Base-by-base conservation (phyloP, 92 coral and sea anemone genomes). In the Actinostola sp. region DNA sequence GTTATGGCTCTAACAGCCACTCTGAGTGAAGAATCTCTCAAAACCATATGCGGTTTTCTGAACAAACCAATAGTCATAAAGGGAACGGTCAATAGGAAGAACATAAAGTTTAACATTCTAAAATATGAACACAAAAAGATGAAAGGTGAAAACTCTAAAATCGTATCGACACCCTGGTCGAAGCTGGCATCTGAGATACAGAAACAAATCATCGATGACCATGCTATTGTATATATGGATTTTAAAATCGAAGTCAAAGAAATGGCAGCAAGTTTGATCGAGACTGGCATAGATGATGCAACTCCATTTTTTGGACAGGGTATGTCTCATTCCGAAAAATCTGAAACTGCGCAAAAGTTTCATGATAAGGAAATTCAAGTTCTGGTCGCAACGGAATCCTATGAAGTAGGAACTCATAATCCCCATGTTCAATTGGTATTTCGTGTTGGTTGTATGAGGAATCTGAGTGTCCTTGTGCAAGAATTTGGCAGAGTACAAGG, bases 1-100 rank as follows among this genome's bases (percentile, higher is more conserved):
- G 42, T 77, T 1, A 83, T 83, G 84, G 88, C 79, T 14, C 44
- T 83, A 24, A 77, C 84, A 46, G 79, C 88, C 8, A 62, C 88
- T 9, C 26, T 83, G 0, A 34, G 51, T 26, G 67, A 68, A 16
- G 51, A 77, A 3, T 60, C 69, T 17, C 53, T 83, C 13, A 42
- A 24, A 3, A 3, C 14, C 5, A 43, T 83, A 19, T 67, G 80
- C 41, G 38, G 71, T 8, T 77, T 62, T 49, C 62, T 84, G 19
- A 24, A 29, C 0, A 2, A 2, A 7, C 80, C 84, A 0, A 63
- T 77, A 0, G 21, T 84, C 26, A 61, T 84, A 1, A 69, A 39
- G 43, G 49, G 50, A 2, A 63, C 46, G 8, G 70, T 63, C 17
- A 32, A 63, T 63, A 10, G 79, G 24, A 34, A 32, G 26, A 75